Conservation (phyloP, 2,888 invertebrate species). For the Melanargia galathea region DNA sequence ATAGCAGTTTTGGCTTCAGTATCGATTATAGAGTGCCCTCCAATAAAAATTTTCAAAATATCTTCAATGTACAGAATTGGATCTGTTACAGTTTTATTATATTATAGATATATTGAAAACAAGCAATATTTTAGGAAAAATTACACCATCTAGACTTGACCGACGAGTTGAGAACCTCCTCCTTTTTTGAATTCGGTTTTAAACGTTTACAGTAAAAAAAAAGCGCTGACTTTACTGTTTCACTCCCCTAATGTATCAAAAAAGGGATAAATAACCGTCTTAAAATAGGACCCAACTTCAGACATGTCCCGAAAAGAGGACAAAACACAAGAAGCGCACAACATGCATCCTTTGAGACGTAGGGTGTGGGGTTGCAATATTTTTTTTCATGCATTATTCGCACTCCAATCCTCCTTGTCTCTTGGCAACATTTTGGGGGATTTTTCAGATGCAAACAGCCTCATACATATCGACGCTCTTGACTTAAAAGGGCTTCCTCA, state of each 20-base stretch:
- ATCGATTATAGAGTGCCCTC: too few species aligned
- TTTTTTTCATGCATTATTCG: conserved; percentile 41
- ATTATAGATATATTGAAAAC: too few species aligned
- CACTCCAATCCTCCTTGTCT: conserved; percentile 33
- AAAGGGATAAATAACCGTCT: conserved; percentile 38
- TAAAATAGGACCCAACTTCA: conserved; percentile 40
- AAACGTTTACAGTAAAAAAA: neutral
- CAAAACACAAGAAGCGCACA: conserved; percentile 35
- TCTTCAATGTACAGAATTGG: too few species aligned
- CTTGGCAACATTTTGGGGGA: conserved; percentile 37
- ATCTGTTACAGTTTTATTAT: too few species aligned
- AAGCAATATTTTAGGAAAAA: too few species aligned
- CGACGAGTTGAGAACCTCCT: too few species aligned
- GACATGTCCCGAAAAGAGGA: conserved; percentile 41
- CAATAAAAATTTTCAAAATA: too few species aligned
- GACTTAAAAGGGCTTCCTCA: conserved; percentile 33
- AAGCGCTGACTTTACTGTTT: neutral
- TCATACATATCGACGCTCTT: conserved; percentile 30
- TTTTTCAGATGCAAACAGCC: conserved; percentile 38
- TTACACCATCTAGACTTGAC: too few species aligned
- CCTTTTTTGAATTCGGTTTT: too few species aligned
- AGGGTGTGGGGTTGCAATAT: conserved; percentile 40
- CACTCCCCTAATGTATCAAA: conserved; percentile 32
- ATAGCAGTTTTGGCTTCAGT: too few species aligned
- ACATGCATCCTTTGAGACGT: conserved; percentile 36